Percentiles rank a stretch among this genome's conserved stretches.
phyloP scores from a whole-genome alignment of 1,140 invertebrate species.

The Musca domestica region DNA sequence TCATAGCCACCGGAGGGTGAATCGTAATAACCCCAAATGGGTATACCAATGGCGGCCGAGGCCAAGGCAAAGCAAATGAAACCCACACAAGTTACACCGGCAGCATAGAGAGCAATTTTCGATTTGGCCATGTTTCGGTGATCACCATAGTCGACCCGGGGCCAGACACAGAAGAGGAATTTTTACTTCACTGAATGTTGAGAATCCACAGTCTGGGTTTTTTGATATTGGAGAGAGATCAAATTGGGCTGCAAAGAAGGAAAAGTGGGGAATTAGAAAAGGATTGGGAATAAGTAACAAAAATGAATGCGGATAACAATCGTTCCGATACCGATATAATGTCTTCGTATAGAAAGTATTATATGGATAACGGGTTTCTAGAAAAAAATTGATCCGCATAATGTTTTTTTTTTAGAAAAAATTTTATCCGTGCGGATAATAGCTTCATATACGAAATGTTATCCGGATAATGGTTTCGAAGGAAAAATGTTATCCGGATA shows the following conservation, averaged over 20 bases:
- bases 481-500: no score
- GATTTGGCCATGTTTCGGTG: constrained; percentile 50
- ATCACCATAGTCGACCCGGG: constrained; percentile 25
- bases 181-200: background rate
- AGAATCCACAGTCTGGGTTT: background rate
- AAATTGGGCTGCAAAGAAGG: background rate
- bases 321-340: no score
- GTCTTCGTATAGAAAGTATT: no score
- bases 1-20: constrained; percentile 57
- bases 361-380: no score
- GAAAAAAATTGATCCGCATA: no score
- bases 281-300: background rate
- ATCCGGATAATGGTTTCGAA: no score
- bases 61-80: constrained; percentile 75
- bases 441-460: no score
- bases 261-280: background rate
- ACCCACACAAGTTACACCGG: constrained; percentile 71
- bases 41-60: constrained; percentile 71
- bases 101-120: constrained; percentile 64
- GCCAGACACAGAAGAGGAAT: no score
- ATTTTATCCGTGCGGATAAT: no score
- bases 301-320: no score
- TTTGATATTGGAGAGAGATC: background rate
- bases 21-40: constrained; percentile 77
- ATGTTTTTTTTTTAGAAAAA: no score